Evolutionary conservation across 2,888 invertebrate species (phyloP), one percentile per base, ranked within the genome.

Genomic region (Pediacus dermestoides): DNA sequence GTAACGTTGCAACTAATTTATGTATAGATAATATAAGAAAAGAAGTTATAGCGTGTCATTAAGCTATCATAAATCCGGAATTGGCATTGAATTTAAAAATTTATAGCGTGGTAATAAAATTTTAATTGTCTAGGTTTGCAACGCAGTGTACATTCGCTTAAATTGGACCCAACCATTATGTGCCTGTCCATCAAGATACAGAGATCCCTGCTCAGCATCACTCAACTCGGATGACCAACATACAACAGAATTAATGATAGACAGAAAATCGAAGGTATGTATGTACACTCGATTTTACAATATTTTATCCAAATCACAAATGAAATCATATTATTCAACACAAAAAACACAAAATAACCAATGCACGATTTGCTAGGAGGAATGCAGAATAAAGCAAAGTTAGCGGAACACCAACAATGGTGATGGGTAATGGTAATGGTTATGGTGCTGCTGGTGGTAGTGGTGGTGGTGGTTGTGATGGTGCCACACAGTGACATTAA

Each of bases 131-230:
- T n/a, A 85, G 85, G 89, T 89, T 52, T 93, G 92, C 73, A 92
- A 91, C 68, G 92, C 93, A 1, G 91, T 93, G 45, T 93, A 92
- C 72, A 88, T 91, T 39, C 76, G 92, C 42, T 73, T 92, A 50
- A 92, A 93, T 74, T 90, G 89, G 74, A 92, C 91, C 32, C 92
- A 92, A 68, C 92, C 91, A 2, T 74, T 93, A 44, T 93, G 92
- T 71, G 90, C 91, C 45, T 93, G 93, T 70, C 89, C 92, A 28
- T 81, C 86, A 50, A 78, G 89, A 58, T 89, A 90, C 72, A 75
- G 88, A 55, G 88, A 90, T 72, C 91, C 91, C 25, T 93, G 92
- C 71, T 92, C 91, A 34, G 91, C 90, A 30, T 88, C 88, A 55
- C 76, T 89, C 54, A 86, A 89, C 72, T 83, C 88, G 48, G 89